phyloP scores from a whole-genome alignment of 2,888 invertebrate species.

The Dorcus hopei region DNA sequence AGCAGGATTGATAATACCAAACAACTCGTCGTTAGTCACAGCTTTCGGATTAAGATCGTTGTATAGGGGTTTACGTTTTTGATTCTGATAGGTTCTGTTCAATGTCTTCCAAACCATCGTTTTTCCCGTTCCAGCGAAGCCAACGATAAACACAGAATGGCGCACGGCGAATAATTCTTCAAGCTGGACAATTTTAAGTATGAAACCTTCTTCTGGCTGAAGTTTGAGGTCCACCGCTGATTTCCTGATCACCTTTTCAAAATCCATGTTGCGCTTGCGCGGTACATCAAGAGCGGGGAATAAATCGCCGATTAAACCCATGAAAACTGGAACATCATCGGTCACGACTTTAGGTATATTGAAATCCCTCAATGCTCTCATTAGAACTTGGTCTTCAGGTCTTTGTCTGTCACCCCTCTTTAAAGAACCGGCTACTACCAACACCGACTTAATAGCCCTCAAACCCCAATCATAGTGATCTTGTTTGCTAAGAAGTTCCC shows the following conservation, averaged over 20 bases:
- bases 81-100: slow-evolving; percentile 75
- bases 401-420: slow-evolving; percentile 74
- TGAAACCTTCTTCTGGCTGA: slow-evolving; percentile 88
- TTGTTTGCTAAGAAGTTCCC: slow-evolving; percentile 87
- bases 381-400: slow-evolving; percentile 90
- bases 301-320: slow-evolving; percentile 90
- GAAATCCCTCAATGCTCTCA: slow-evolving; percentile 91
- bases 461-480: slow-evolving; percentile 98
- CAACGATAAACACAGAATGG: slow-evolving; percentile 76
- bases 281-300: slow-evolving; percentile 92
- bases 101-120: slow-evolving; percentile 91
- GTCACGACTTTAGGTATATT: slow-evolving; percentile 93
- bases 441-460: slow-evolving; percentile 90
- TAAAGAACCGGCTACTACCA: slow-evolving; percentile 89
- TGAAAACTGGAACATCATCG: slow-evolving; percentile 87
- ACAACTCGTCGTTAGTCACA: slow-evolving; percentile 92
- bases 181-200: slow-evolving; percentile 83
- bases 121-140: slow-evolving; percentile 88
- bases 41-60: slow-evolving; percentile 95
- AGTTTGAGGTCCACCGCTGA: slow-evolving; percentile 79
- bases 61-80: slow-evolving; percentile 77
- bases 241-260: slow-evolving; percentile 74
- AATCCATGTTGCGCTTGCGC: slow-evolving; percentile 78
- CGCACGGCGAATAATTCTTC: slow-evolving; percentile 91
- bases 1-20: slow-evolving; percentile 89